These are phyloP conservation scores for Macrostomum lignano DNA, from an alignment of 1,140 invertebrate species.

Conservation along the genomic window DNA sequence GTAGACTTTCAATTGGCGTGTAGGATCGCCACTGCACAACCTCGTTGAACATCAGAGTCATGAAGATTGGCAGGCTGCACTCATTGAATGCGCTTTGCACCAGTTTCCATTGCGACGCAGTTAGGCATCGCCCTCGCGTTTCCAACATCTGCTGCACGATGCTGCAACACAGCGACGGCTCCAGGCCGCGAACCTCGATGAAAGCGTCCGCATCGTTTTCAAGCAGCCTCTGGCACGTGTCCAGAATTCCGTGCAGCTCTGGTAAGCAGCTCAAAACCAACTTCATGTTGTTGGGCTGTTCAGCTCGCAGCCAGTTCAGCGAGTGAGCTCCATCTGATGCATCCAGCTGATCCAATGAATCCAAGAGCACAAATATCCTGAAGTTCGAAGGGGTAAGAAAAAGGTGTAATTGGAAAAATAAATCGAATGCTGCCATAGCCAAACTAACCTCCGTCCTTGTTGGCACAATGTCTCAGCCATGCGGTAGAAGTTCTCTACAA, in stretches of 20 bases:
- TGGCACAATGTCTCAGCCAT: no score
- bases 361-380: no score
- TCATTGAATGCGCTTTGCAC: conserved; percentile 61
- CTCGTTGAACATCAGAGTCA: conserved; percentile 59
- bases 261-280: conserved; percentile 14
- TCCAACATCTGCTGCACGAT: conserved; percentile 6
- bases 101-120: conserved; percentile 47
- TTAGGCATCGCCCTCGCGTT: conserved; percentile 46
- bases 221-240: conserved; percentile 10
- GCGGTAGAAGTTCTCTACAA: no score
- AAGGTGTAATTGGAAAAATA: no score
- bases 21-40: conserved; percentile 85
- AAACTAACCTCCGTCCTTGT: no score
- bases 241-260: conserved; percentile 10
- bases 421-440: no score
- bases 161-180: conserved; percentile 6
- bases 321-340: no score
- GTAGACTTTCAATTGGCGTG: conserved; percentile 62
- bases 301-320: conserved; percentile 15
- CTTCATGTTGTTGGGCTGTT: conserved; percentile 16
- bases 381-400: no score
- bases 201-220: conserved; percentile 10
- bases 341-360: no score
- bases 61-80: conserved; percentile 80
- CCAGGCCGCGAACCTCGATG: conserved; percentile 11